A percentile compares a stretch with the other conserved stretches of the same genome.
These are phyloP conservation scores for Electrophaes corylata DNA, from an alignment of 2,888 invertebrate species.

Conservation along the genomic window DNA sequence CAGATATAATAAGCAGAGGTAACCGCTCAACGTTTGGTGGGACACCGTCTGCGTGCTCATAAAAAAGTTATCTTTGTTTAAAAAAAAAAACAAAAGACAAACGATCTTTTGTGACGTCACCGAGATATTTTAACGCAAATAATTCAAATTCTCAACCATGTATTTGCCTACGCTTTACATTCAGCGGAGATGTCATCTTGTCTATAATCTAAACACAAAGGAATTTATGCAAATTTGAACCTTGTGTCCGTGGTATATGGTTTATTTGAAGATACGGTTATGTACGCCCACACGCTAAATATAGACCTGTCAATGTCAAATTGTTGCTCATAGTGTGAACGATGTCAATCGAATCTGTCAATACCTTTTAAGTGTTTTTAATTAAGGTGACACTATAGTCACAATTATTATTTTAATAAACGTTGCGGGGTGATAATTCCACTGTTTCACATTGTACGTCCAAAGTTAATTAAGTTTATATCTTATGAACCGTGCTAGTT, in stretches of 20 bases:
- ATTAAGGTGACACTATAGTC: not conserved
- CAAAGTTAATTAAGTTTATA: too few relatives aligned
- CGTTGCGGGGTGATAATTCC: too few relatives aligned
- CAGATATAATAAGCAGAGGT: too few relatives aligned
- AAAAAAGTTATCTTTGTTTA: too few relatives aligned
- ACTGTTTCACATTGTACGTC: too few relatives aligned
- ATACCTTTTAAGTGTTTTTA: conserved; percentile 16
- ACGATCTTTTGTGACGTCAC: conserved; percentile 6
- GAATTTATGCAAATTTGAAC: conserved; percentile 22
- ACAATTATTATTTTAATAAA: not conserved
- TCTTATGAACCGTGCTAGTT: too few relatives aligned
- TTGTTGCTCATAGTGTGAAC: conserved; percentile 19
- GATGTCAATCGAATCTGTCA: conserved; percentile 25
- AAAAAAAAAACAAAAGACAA: too few relatives aligned
- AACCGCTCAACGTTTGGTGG: too few relatives aligned
- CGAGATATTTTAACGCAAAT: conserved; percentile 21
- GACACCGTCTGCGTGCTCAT: too few relatives aligned
- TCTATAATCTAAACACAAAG: conserved; percentile 23
- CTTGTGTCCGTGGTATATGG: conserved; percentile 13
- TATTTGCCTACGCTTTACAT: conserved; percentile 35
- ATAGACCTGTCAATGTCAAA: conserved; percentile 38
- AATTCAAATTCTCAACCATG: conserved; percentile 13
- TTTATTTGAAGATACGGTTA: conserved; percentile 3
- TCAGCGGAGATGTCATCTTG: conserved; percentile 34
- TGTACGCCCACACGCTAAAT: conserved; percentile 21